Evolutionary conservation across 1,140 invertebrate genomes (phyloP), one percentile per base, ranked within the genome.

Genomic region (Dermatophagoides farinae): DNA sequence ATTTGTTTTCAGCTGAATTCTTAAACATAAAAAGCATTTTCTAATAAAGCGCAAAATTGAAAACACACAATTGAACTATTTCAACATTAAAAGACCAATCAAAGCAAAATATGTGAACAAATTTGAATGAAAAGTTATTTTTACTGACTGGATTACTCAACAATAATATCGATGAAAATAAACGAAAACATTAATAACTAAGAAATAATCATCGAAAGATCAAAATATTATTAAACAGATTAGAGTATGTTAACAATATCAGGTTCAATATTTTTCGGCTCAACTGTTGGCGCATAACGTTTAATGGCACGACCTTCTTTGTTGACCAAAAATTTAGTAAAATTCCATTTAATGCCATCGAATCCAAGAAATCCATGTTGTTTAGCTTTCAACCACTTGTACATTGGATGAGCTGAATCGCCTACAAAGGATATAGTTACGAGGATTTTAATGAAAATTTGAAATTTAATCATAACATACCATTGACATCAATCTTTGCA

Each of bases 271-370:
- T 23, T 22, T 12, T 25, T 39, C 12, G 89, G 88, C 67, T 85
- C 79, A 1, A 77, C 79, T 50, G 77, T 81, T 0, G 88, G 86
- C 9, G 78, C 80, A 71, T 85, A 85, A 68, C 90, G 77, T 65
- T 83, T 81, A 0, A 93, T 80, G 0, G 86, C 85, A 49, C 84
- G 72, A 6, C 92, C 92, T 55, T 91, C 74, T 70, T 82, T 86
- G 70, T 93, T 80, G 37, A 95, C 74, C 43, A 97, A 76, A 71
- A 97, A 97, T 70, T 97, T 97, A 6, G 87, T 86, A 66, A 96
- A 97, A 72, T 97, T 97, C 92, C 92, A 97, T 70, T 96, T 95
- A 65, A 96, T 89, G 46, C 78, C 61, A 46, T 67, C 54, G 18
- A 61, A 46, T 22, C 63, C 61, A 8, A 69, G 46, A 50, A 69